These are phyloP conservation scores for Sebastes elongatus DNA, from an alignment of 2,797 vertebrate species.

Conservation along the genomic window DNA sequence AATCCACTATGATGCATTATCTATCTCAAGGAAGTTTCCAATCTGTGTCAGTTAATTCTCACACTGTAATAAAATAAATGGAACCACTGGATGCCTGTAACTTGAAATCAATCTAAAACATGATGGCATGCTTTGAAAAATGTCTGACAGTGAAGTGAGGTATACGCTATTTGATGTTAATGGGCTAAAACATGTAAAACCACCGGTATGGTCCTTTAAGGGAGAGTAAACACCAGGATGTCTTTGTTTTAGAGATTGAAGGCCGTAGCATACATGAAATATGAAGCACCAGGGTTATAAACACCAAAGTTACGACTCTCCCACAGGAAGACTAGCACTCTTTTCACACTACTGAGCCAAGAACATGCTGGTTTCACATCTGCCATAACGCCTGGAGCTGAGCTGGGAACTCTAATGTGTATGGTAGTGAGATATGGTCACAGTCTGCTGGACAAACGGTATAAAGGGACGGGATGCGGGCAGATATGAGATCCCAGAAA, in stretches of 20 bases:
- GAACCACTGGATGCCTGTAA: neutral
- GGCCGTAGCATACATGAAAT: slow-evolving; percentile 12
- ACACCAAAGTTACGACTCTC: slow-evolving; percentile 12
- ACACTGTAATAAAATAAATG: neutral
- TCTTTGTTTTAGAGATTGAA: slow-evolving; percentile 25
- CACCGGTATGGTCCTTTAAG: slow-evolving; percentile 26
- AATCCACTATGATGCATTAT: neutral
- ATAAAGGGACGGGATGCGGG: slow-evolving; percentile 36
- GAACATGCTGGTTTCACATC: slow-evolving; percentile 29
- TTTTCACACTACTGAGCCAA: slow-evolving; percentile 8
- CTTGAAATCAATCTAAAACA: neutral
- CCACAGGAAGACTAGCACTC: neutral
- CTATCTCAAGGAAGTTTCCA: neutral
- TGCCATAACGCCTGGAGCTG: neutral
- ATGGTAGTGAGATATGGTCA: slow-evolving; percentile 10
- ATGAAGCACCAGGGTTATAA: slow-evolving; percentile 30
- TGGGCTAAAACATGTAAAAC: slow-evolving; percentile 49
- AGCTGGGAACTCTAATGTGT: slow-evolving; percentile 13
- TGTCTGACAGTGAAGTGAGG: neutral
- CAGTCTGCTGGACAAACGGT: slow-evolving; percentile 8
- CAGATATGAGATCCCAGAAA: slow-evolving; percentile 46
- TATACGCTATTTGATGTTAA: slow-evolving; percentile 1
- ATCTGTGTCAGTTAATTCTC: neutral
- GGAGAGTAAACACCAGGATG: slow-evolving; percentile 44
- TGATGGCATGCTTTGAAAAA: neutral